phyloP scores from a whole-genome alignment of 2,113 vertebrate genomes.

The Otolemur garnettii region DNA sequence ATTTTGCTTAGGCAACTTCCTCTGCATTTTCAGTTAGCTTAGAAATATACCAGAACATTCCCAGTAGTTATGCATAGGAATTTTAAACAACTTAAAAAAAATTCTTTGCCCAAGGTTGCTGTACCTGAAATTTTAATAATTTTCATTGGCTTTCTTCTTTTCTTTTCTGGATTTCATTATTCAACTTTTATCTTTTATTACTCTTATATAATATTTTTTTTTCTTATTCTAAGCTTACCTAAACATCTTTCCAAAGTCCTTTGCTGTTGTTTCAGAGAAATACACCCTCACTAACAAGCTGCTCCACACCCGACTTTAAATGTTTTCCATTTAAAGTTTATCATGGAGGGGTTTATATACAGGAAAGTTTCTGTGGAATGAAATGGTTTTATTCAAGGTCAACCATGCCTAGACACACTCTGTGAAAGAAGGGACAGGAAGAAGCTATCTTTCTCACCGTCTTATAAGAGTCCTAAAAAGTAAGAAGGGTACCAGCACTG shows the following conservation, averaged over 20 bases:
- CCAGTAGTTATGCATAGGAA: accelerated
- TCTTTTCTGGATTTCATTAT: background rate
- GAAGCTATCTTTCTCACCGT: background rate
- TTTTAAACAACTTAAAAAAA: background rate
- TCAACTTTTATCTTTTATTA: background rate
- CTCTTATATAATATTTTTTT: background rate
- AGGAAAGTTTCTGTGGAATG: background rate
- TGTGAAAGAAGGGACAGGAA: background rate
- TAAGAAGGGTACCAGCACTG: background rate
- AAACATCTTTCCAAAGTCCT: background rate
- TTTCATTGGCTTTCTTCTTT: background rate
- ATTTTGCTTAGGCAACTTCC: background rate
- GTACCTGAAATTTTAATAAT: background rate
- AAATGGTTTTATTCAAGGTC: background rate
- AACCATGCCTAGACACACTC: background rate
- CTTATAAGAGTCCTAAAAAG: background rate
- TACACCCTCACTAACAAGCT: background rate
- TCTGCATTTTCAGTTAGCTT: background rate
- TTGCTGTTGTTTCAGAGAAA: background rate
- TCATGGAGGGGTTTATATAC: background rate
- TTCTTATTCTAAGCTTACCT: background rate
- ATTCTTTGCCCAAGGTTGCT: no score
- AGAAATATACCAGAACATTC: background rate
- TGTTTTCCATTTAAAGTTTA: accelerated
- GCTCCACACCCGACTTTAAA: background rate